Evolutionary conservation across 2,888 invertebrate species (phyloP), one percentile per base, ranked within the genome.

Genomic region (Arrhopalites spinosus): DNA sequence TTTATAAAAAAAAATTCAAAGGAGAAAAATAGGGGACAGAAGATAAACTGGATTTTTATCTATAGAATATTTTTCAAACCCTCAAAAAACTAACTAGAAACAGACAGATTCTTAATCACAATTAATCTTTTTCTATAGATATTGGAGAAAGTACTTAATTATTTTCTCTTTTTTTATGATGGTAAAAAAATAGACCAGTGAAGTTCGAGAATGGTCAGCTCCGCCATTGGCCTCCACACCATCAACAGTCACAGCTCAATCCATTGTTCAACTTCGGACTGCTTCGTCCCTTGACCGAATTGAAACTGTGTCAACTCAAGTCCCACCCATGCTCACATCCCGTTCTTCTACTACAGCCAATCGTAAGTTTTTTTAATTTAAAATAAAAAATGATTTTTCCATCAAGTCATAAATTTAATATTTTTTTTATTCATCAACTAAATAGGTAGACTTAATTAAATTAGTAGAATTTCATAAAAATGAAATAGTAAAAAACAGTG

Each of bases 261-360:
- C 81, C 47, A 77, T 81, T 59, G 80, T 78, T 63, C 79, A 79
- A 70, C 76, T 81, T 15, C 75, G 79, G 63, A 77, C 78, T 45
- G 78, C 81, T 27, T 80, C 81, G n/a, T 81, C 81, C 23, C 77
- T 81, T 23, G 81, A 81, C 70, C 78, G 80, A 56, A 79, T 81
- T 47, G 64, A 69, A 30, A 71, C 80, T 20, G 80, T 80, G 64
- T 75, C 79, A 47, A 80, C 80, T 17, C 79, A 81, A 78, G 74
- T 81, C 50, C 80, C 80, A 73, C 77, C 78, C 50, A 73, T 80
- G 76, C 66, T 30, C 27, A 69, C 75, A 1, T 68, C 73, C 5
- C 27, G 76, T 8, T 53, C 76, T 1, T 73, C 76, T 13, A 75
- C 75, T 20, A 73, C 76, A 5, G 66, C 76, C n/a, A 77, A 77